Percentiles rank a stretch among this genome's conserved stretches.
phyloP scores from a whole-genome alignment of 2,888 invertebrate species.

The Himalopsyche anomala region DNA sequence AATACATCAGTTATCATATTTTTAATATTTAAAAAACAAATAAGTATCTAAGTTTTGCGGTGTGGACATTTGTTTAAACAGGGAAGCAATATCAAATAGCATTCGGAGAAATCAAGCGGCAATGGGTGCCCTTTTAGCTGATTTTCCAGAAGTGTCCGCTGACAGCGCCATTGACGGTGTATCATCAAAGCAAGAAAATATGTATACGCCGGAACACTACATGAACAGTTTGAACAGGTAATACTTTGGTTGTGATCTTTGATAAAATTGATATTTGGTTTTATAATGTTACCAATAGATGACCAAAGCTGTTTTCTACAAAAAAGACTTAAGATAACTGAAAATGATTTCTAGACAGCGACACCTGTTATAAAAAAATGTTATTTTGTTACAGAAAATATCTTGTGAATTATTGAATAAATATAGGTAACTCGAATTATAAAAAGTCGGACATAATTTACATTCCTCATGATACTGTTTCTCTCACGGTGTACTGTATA shows the following conservation, averaged over 20 bases:
- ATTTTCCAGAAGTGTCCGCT: slow-evolving; percentile 79
- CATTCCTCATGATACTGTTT: no score
- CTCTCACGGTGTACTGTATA: no score
- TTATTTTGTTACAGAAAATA: no score
- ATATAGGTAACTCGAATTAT: no score
- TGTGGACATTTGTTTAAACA: slow-evolving; percentile 67
- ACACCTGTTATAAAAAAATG: no score
- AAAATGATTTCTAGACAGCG: no score
- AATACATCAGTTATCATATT: not conserved
- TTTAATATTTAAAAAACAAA: not conserved
- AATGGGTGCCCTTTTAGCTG: slow-evolving; percentile 83
- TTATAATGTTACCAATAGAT: not conserved
- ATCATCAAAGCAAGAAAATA: slow-evolving; percentile 76
- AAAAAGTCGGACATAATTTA: no score
- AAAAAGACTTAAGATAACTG: no score
- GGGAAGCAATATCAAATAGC: slow-evolving; percentile 82
- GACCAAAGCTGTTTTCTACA: not conserved
- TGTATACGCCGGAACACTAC: slow-evolving; percentile 68
- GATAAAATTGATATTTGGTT: not conserved
- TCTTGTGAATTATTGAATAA: no score
- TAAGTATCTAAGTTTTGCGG: not conserved
- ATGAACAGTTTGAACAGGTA: slow-evolving; percentile 64
- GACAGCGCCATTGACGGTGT: slow-evolving; percentile 79
- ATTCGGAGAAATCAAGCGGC: slow-evolving; percentile 83
- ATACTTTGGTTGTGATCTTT: not conserved